Percentiles rank a stretch among this genome's conserved stretches.
These are phyloP conservation scores for Batillaria attramentaria DNA, from an alignment of 1,140 invertebrate genomes.

Conservation along the genomic window DNA sequence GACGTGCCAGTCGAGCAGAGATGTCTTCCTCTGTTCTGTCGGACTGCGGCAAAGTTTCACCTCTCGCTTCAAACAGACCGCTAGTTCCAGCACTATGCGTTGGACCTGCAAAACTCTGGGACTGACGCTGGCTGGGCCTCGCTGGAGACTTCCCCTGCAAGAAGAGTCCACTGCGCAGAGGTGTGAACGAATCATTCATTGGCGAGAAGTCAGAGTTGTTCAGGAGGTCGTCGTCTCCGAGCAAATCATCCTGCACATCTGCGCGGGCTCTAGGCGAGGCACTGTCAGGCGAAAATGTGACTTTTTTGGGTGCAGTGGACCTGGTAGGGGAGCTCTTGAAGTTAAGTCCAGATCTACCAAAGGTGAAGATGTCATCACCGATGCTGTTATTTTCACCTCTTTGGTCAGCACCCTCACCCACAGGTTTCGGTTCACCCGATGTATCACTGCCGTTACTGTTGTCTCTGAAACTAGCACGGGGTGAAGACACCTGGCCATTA, in stretches of 20 bases:
- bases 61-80: background rate
- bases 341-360: no score
- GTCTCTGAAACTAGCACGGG: background rate
- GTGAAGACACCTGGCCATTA: no score
- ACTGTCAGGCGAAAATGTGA: background rate
- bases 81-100: background rate
- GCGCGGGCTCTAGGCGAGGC: background rate
- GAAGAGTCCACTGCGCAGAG: slow-evolving; percentile 12
- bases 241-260: background rate
- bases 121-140: background rate
- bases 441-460: background rate
- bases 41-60: background rate
- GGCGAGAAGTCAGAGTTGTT: background rate
- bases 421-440: background rate
- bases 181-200: slow-evolving; percentile 23
- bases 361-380: background rate
- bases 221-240: background rate
- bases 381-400: slow-evolving; percentile 1
- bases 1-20: background rate
- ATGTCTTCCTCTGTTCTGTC: background rate
- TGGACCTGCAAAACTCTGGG: background rate
- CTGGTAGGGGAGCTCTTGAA: no score
- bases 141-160: slow-evolving; percentile 18
- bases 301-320: background rate
- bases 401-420: background rate